These are phyloP conservation scores for Sarcophaga variegata DNA, from an alignment of 2,888 invertebrate genomes.

Conservation along the genomic window DNA sequence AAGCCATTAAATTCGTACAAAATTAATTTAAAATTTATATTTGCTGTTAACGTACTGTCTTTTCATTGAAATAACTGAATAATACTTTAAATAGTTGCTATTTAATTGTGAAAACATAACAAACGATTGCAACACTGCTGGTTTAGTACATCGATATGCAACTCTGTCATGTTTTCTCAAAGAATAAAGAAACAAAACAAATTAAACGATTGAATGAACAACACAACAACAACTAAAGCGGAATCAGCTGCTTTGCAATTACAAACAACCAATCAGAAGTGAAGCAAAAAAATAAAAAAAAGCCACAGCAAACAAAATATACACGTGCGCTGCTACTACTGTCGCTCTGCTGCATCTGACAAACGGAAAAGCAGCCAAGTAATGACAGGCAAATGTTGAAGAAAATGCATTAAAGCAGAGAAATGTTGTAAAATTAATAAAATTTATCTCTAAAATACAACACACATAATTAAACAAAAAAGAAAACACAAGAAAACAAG, in stretches of 20 bases:
- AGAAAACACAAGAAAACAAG: neutral
- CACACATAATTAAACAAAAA: neutral
- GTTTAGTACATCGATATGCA: neutral
- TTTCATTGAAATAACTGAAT: no score
- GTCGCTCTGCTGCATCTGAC: neutral
- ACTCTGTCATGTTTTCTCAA: neutral
- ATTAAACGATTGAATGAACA: neutral
- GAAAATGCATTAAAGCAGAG: neutral
- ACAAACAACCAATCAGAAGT: slow-evolving; percentile 33
- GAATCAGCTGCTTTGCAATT: slow-evolving; percentile 38
- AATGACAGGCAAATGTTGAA: neutral
- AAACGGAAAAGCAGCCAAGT: neutral
- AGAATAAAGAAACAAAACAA: slow-evolving; percentile 8
- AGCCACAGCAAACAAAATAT: slow-evolving; percentile 30
- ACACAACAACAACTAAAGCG: slow-evolving; percentile 36
- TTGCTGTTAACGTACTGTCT: no score
- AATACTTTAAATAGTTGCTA: no score
- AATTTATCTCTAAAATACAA: neutral
- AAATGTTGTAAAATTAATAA: neutral
- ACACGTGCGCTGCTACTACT: slow-evolving; percentile 35
- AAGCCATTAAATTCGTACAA: no score
- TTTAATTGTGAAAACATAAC: no score
- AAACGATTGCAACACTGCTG: neutral
- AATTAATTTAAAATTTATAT: no score
- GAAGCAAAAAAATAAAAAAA: slow-evolving; percentile 1